Evolutionary conservation across 2,797 vertebrate genomes (phyloP), one percentile per base, ranked within the genome.

Genomic region (Salarias fasciatus): DNA sequence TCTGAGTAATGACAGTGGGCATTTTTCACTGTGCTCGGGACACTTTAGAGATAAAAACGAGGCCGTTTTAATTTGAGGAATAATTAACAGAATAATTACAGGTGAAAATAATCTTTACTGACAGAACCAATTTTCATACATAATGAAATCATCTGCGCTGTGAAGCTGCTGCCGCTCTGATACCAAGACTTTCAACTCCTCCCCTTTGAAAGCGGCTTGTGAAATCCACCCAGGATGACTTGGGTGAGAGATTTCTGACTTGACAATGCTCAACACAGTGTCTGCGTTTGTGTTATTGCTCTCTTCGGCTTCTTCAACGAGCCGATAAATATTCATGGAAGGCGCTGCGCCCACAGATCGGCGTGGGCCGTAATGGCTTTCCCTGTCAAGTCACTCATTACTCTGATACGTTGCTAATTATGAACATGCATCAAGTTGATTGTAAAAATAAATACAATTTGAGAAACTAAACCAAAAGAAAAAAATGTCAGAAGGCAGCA

Each of bases 321-420:
- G 72, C 56, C 53, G 59, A 80, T 80, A 71, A 82, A 82, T 83
- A 86, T 79, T 72, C 47, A 82, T 63, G 14, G 38, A n/a, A 8
- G n/a, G 63, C 65, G 37, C 60, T 35, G 46, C 33, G 53, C 53
- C 45, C 67, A 69, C 73, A 64, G 69, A 79, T 79, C 69, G 58
- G 54, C 12, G 7, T 74, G 41, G 67, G 77, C 61, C 65, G 53
- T 72, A 79, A 81, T 75, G 59, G 61, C 58, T 62, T 80, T 73
- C 70, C 58, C 59, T 66, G 80, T 73, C 70, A 79, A 69, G 50
- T 72, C 59, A 58, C 41, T 86, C 55, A 72, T 82, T 77, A 74
- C 59, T 44, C 45, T 72, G 57, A 79, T 69, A 14, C 33, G 79
- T 57, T 37, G 42, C 65, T 69, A 55, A 66, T 81, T 72, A 68